These are phyloP conservation scores for Asarcornis scutulata DNA, from an alignment of 2,113 vertebrate genomes.

Conservation along the genomic window DNA sequence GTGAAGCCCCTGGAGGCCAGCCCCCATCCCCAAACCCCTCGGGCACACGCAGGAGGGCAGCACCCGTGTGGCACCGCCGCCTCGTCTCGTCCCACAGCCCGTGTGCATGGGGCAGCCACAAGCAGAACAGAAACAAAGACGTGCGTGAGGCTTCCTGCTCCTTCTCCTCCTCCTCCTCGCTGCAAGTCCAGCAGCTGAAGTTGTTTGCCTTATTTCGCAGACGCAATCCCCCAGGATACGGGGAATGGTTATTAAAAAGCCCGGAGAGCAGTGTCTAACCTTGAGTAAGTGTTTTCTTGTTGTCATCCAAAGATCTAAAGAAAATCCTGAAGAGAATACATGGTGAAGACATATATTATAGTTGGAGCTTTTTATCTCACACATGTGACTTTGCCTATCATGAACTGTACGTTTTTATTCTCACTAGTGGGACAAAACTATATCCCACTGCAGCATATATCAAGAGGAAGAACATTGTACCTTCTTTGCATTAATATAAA, in stretches of 20 bases:
- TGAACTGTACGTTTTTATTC: slow-evolving; percentile 82
- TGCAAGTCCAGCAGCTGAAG: background rate
- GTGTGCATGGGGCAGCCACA: accelerated
- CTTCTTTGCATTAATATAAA: slow-evolving; percentile 91
- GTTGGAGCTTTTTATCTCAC: slow-evolving; percentile 82
- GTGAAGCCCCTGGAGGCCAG: background rate
- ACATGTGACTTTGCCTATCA: slow-evolving; percentile 84
- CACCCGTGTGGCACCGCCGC: no score
- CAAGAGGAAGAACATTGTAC: slow-evolving; percentile 82
- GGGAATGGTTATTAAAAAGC: slow-evolving; percentile 72
- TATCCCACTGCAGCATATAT: slow-evolving; percentile 85
- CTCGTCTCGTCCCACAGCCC: background rate
- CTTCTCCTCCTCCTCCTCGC: background rate
- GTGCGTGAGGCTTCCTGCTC: background rate
- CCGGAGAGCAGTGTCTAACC: slow-evolving; percentile 73
- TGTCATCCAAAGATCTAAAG: slow-evolving; percentile 80
- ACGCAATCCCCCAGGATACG: slow-evolving; percentile 50
- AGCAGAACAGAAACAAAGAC: background rate
- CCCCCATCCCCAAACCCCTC: no score
- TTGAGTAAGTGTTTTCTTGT: slow-evolving; percentile 84
- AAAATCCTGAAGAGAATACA: slow-evolving; percentile 80
- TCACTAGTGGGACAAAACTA: slow-evolving; percentile 83
- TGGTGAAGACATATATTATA: slow-evolving; percentile 80
- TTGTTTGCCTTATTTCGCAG: slow-evolving; percentile 28
- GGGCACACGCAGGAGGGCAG: background rate